Base-by-base conservation (phyloP, 2,113 vertebrate species). In the Suncus etruscus region DNA sequence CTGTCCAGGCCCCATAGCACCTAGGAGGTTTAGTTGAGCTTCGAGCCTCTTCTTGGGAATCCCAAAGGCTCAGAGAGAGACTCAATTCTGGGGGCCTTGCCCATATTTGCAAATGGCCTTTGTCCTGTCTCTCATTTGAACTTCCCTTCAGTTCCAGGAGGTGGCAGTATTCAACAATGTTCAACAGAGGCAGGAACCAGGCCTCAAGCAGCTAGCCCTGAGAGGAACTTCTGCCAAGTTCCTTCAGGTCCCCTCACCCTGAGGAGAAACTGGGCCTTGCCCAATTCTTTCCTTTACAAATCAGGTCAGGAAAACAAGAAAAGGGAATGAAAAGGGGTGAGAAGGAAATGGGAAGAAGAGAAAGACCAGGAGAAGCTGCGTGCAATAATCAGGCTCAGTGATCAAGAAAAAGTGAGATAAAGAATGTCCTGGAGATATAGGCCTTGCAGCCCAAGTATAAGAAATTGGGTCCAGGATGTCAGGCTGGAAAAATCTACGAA, bases 131-230 rank as follows among this genome's bases (percentile, higher is more conserved):
- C 90, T 58, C 15, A 0, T 9, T 48, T 89, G 80, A 77, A 51
- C 81, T 94, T 95, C 65, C 76, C 54, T 63, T 63, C 88, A 31
- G 0, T 0, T 70, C 86, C 95, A 93, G 92, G 77, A 88, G 94
- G 93, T 95, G 95, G 93, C 94, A 65, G 32, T 83, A 79, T 83
- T 50, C 83, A 75, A 83, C 76, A 94, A 86, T 83, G 77, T 91
- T 75, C 48, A 22, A 8, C 14, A 63, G 50, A 12, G 27, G 8
- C 45, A 27, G 4, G 66, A 39, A 54, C 50, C 5, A 50, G 20
- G 11, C 65, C 25, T 54, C 86, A 83, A 83, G 0, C 6, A 1
- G 0, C 4, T 6, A 16, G 20, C 5, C n/a, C 20, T 51, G 68
- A 92, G 29, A 6, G 5, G 7, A 32, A n/a, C 11, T 22, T 29